A percentile compares a stretch with the other conserved stretches of the same genome.
Evolutionary conservation across 2,113 vertebrate species (phyloP).

Genomic region (Lipotes vexillifer): DNA sequence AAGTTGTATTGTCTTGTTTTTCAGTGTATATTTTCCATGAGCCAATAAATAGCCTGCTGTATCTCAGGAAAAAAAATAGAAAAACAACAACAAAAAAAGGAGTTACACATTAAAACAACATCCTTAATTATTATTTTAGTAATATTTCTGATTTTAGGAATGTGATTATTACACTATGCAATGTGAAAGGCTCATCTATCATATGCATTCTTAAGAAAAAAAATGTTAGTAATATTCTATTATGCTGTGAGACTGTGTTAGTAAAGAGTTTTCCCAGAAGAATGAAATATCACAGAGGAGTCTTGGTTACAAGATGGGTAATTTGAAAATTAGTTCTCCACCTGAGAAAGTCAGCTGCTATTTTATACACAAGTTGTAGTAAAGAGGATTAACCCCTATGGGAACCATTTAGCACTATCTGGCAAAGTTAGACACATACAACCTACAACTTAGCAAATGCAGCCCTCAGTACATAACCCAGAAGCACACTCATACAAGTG

Average conservation of each 20-base stretch:
- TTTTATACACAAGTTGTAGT: not conserved
- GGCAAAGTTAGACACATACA: not conserved
- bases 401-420: not conserved
- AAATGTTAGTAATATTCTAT: not conserved
- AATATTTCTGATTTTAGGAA: not conserved
- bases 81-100: not conserved
- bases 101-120: not conserved
- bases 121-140: not conserved
- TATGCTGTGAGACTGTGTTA: not conserved
- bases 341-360: not conserved
- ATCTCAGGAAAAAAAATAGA: not conserved
- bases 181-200: not conserved
- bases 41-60: not conserved
- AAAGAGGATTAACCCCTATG: not conserved
- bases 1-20: not conserved
- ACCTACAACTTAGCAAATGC: not conserved
- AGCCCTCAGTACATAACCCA: not conserved
- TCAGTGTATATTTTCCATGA: conserved; percentile 13
- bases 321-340: not conserved
- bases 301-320: not conserved
- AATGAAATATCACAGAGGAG: not conserved
- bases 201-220: not conserved
- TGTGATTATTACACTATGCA: not conserved
- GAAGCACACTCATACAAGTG: not conserved
- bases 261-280: not conserved